Evolutionary conservation across 2,113 vertebrate species (phyloP).

Genomic region (Apteryx mantelli): DNA sequence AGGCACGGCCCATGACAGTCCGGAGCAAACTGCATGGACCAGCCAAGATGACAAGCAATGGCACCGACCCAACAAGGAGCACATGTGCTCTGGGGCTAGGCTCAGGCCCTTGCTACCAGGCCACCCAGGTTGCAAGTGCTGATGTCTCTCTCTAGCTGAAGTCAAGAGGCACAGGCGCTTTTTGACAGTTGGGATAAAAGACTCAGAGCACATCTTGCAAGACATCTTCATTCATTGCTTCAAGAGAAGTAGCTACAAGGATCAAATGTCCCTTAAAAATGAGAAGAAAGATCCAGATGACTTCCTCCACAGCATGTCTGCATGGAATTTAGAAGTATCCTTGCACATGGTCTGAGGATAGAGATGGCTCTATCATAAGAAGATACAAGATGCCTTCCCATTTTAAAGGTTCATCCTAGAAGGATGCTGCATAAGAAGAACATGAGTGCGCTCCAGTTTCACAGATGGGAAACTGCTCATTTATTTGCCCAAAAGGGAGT

Average conservation of each 20-base stretch:
- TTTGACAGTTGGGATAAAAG: accelerated
- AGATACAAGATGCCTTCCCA: background rate
- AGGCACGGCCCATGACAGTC: background rate
- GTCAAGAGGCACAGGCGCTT: background rate
- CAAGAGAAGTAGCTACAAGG: background rate
- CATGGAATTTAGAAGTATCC: background rate
- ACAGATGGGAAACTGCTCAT: background rate
- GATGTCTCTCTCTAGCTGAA: background rate
- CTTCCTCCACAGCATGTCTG: background rate
- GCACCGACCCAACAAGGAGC: background rate
- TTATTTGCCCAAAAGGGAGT: background rate
- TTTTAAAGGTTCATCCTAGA: background rate
- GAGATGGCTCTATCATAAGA: background rate
- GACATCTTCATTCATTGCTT: background rate
- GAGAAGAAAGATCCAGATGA: background rate
- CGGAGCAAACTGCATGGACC: too few species aligned
- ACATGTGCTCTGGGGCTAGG: accelerated
- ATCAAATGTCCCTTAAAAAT: background rate
- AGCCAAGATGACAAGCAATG: background rate
- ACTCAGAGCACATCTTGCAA: background rate
- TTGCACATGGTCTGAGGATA: background rate
- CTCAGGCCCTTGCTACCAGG: background rate
- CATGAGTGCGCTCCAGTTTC: background rate
- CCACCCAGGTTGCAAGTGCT: background rate
- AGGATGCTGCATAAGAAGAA: background rate